These are phyloP conservation scores for Idris sp. DNA, from an alignment of 1,140 invertebrate species.

Conservation along the genomic window DNA sequence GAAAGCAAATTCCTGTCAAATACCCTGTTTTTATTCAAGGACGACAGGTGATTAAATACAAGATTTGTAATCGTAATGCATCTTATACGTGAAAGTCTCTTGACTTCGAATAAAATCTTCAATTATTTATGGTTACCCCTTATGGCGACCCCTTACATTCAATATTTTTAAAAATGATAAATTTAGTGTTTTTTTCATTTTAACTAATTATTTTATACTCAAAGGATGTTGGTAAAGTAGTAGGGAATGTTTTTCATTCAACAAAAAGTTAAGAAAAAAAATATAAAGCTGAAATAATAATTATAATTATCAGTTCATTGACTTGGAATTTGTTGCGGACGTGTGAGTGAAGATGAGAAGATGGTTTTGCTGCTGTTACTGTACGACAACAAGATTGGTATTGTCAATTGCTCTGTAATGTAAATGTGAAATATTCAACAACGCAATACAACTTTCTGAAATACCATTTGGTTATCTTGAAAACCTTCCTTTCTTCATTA, in stretches of 20 bases:
- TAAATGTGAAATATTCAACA: background rate
- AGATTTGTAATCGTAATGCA: background rate
- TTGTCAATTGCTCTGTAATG: background rate
- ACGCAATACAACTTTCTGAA: background rate
- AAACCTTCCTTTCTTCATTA: too few species aligned
- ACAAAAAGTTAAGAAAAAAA: too few species aligned
- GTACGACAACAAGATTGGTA: background rate
- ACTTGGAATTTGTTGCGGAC: background rate
- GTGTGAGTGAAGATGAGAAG: background rate
- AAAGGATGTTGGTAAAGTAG: too few species aligned
- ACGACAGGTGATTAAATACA: conserved; percentile 32
- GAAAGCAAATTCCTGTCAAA: conserved; percentile 30
- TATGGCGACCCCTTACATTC: too few species aligned
- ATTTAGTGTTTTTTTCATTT: too few species aligned
- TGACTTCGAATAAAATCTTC: conserved; percentile 1
- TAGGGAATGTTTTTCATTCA: too few species aligned
- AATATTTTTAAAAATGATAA: background rate
- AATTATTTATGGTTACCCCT: too few species aligned
- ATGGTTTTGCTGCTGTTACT: background rate
- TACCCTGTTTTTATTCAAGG: conserved; percentile 29
- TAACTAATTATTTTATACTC: too few species aligned
- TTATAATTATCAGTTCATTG: conserved; percentile 11
- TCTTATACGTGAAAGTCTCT: conserved; percentile 28
- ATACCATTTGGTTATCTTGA: too few species aligned
- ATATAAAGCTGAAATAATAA: too few species aligned